Percentiles rank a stretch among this genome's conserved stretches.
These are phyloP conservation scores for Gymnorhina tibicen DNA, from an alignment of 2,113 vertebrate species.

Conservation along the genomic window DNA sequence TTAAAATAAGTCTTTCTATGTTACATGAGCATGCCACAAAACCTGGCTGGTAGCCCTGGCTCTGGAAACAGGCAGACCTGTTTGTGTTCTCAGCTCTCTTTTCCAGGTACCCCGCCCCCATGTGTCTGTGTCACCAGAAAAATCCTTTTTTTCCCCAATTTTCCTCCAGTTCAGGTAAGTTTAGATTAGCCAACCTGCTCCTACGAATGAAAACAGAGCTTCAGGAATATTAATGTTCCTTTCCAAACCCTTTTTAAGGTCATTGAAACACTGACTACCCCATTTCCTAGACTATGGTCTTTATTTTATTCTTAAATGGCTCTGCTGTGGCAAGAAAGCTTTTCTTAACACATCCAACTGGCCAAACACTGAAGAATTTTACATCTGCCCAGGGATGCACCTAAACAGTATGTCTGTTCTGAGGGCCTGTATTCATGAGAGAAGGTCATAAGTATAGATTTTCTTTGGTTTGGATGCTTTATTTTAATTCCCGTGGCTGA, in stretches of 20 bases:
- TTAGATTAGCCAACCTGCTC: background rate
- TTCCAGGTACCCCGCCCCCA: background rate
- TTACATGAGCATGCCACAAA: background rate
- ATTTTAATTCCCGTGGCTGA: conserved; percentile 28
- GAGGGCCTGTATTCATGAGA: background rate
- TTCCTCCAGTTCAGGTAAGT: background rate
- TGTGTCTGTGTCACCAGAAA: background rate
- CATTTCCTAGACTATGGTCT: fast-evolving
- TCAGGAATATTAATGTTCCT: background rate
- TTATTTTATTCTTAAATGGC: background rate
- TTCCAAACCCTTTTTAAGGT: background rate
- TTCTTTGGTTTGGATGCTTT: background rate
- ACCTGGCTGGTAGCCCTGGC: background rate
- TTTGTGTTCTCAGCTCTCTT: background rate
- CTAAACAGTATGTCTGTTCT: background rate
- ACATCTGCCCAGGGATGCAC: background rate
- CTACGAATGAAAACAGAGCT: background rate
- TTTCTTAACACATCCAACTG: background rate
- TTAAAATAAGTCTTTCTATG: background rate
- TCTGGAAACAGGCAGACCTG: background rate
- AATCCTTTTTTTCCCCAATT: fast-evolving
- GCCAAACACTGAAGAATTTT: background rate
- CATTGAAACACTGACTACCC: background rate
- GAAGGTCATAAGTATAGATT: background rate
- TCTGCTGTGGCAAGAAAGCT: background rate